Percentiles rank a stretch among this genome's conserved stretches.
Evolutionary conservation across 2,888 invertebrate species (phyloP).

Genomic region (Noctuana brunneofusca): DNA sequence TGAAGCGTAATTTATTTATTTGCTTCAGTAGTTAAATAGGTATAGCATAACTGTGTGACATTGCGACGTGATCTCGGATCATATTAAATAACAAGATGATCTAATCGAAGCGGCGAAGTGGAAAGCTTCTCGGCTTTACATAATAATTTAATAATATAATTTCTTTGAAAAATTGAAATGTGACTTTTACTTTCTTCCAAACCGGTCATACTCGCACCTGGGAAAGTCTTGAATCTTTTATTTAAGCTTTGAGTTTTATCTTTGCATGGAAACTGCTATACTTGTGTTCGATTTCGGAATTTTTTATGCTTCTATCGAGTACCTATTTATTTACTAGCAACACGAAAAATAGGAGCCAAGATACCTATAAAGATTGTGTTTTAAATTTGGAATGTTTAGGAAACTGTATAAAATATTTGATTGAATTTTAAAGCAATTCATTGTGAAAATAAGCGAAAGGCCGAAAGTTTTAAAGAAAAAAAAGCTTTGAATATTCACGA

Average conservation of each 20-base stretch:
- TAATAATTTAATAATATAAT: conserved; percentile 35
- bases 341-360: no score
- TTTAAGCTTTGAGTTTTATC: conserved; percentile 25
- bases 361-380: no score
- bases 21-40: not conserved
- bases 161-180: conserved; percentile 39
- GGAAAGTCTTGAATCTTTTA: conserved; percentile 20
- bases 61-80: conserved; percentile 4
- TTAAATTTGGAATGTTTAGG: no score
- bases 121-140: conserved; percentile 38
- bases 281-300: not conserved
- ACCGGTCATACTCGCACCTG: conserved; percentile 41
- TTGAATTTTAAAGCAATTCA: no score
- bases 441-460: no score
- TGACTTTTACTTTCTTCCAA: conserved; percentile 49
- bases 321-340: no score
- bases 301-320: not conserved
- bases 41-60: not conserved
- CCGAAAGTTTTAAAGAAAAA: no score
- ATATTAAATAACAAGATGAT: conserved; percentile 25
- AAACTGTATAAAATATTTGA: no score
- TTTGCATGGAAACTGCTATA: conserved; percentile 16
- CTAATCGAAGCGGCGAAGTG: conserved; percentile 26
- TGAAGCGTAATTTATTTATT: not conserved
- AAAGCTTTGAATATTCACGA: no score